Percentiles rank a stretch among this genome's conserved stretches.
Evolutionary conservation across 2,113 vertebrate species (phyloP).

Genomic region (Acanthochromis polyacanthus): DNA sequence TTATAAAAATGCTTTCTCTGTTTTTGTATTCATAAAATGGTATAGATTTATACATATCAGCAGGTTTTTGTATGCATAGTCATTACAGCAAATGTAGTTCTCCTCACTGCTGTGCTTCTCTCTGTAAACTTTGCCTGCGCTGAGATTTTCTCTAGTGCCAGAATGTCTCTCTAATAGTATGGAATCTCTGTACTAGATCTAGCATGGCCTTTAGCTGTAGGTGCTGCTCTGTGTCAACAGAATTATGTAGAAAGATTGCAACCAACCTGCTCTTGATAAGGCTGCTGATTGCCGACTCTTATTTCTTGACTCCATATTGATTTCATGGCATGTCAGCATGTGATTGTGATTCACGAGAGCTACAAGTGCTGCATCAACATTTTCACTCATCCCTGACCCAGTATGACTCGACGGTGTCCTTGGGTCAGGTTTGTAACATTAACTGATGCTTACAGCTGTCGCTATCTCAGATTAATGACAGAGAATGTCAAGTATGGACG

Average conservation of each 20-base stretch:
- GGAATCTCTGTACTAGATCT: slow-evolving; percentile 55
- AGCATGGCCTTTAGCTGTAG: slow-evolving; percentile 51
- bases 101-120: neutral
- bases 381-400: slow-evolving; percentile 44
- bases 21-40: neutral
- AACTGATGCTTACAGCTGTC: slow-evolving; percentile 46
- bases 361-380: slow-evolving; percentile 72
- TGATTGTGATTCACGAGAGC: slow-evolving; percentile 56
- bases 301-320: slow-evolving; percentile 73
- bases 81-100: slow-evolving; percentile 9
- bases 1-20: too few species aligned
- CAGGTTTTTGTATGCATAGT: neutral
- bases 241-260: slow-evolving; percentile 49
- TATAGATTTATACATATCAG: slow-evolving; percentile 10
- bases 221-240: slow-evolving; percentile 57
- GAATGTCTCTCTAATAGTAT: slow-evolving; percentile 40
- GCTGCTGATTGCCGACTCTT: slow-evolving; percentile 58
- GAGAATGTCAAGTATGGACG: slow-evolving; percentile 25
- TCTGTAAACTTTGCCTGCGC: slow-evolving; percentile 20
- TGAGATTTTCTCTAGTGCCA: slow-evolving; percentile 32
- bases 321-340: slow-evolving; percentile 61
- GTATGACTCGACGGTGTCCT: slow-evolving; percentile 35
- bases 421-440: slow-evolving; percentile 54
- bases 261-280: slow-evolving; percentile 50
- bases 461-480: slow-evolving; percentile 42